Evolutionary conservation across 2,888 invertebrate genomes (phyloP), one percentile per base, ranked within the genome.

Genomic region (Gandaritis pyraliata): DNA sequence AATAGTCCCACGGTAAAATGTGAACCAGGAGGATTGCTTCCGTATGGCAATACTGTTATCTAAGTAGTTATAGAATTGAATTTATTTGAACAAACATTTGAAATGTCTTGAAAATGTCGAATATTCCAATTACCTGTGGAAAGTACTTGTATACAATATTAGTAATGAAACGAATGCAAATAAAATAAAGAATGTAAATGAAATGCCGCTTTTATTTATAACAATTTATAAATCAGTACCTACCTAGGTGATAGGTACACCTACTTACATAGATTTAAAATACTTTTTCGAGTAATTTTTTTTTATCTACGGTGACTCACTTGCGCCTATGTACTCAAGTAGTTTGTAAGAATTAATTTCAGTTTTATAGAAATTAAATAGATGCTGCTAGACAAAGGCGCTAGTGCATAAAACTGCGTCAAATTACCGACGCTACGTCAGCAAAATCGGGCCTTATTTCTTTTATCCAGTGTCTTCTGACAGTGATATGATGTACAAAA

Each of bases 71-170:
- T 66, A 61, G 46, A 58, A 57, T 54, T 58, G 36, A 61, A 53
- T 61, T 54, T 58, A 62, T 39, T 54, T 60, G 66, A 67, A 61
- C 65, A 67, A 66, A 60, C 55, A 57, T 62, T 58, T 55, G 56
- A 48, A 64, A 53, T 39, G 54, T 58, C 64, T 71, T 66, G 65
- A 73, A 70, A 72, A 72, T 72, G 74, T 74, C 74, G 71, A 76
- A 72, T 75, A 78, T 77, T 79, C 76, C 76, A 78, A 73, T 70
- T 72, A 75, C 64, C 66, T 69, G 70, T 71, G 71, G 68, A 72
- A 59, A 65, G 61, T 72, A 70, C 36, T 54, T 66, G 68, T 73
- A 71, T 69, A 73, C 69, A 57, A 52, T 62, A 58, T 68, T 69
- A 77, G 73, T 69, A 77, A 75, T 66, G 70, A 71, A 68, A 70